Percentiles rank a stretch among this genome's conserved stretches.
Conservation (phyloP, 1,140 invertebrate species). For the Drosophila novamexicana region DNA sequence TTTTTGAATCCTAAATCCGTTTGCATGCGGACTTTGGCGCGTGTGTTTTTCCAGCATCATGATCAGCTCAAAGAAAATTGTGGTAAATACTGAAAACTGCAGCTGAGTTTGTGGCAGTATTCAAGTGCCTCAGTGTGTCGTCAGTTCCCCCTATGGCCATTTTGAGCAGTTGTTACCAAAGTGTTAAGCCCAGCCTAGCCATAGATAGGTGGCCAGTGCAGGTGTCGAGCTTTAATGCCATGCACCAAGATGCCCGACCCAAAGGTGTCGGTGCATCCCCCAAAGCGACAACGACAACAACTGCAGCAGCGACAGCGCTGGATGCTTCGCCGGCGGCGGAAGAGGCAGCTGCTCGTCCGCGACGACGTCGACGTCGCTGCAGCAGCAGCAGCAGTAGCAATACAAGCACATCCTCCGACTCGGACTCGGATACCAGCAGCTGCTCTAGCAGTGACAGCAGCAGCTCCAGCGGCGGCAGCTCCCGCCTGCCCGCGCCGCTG, state of each 20-base stretch:
- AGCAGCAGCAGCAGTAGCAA: slow-evolving; percentile 26
- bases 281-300: slow-evolving; percentile 18
- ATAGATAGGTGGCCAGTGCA: slow-evolving; percentile 20
- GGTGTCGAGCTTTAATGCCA: slow-evolving; percentile 54
- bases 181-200: not conserved
- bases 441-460: slow-evolving; percentile 5
- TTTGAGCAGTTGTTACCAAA: slow-evolving; percentile 23
- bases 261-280: slow-evolving; percentile 43
- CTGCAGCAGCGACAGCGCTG: slow-evolving; percentile 42
- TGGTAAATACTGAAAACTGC: not conserved
- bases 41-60: slow-evolving; percentile 15
- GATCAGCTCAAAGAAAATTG: not conserved
- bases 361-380: slow-evolving; percentile 12
- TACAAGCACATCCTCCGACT: slow-evolving; percentile 29
- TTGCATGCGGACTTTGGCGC: slow-evolving; percentile 1
- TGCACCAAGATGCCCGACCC: slow-evolving; percentile 72
- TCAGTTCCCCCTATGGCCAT: slow-evolving; percentile 27
- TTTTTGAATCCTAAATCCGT: slow-evolving; percentile 16
- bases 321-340: slow-evolving; percentile 41
- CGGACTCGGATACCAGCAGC: slow-evolving; percentile 25
- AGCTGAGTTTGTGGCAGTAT: slow-evolving; percentile 7
- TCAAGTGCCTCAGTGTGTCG: not conserved
- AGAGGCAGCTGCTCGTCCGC: slow-evolving; percentile 20
- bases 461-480: not conserved
- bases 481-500: slow-evolving; percentile 12